Evolutionary conservation across 2,113 vertebrate genomes (phyloP).

Genomic region (Notarius quadriscutis): DNA sequence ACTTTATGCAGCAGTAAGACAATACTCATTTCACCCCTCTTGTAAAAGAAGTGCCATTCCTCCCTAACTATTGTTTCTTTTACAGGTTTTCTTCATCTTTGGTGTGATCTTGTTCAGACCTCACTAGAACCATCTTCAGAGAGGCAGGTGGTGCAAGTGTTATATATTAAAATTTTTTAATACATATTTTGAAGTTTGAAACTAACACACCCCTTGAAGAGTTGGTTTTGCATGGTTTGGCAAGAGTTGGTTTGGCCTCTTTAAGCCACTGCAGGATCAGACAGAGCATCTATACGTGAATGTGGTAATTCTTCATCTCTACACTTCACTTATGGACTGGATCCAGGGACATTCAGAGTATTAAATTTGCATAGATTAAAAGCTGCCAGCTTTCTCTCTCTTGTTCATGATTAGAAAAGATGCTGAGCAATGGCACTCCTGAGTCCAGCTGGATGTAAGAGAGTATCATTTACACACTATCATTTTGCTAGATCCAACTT

Average conservation of each 20-base stretch:
- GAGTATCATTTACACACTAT: slow-evolving; percentile 15
- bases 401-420: slow-evolving; percentile 20
- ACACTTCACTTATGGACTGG: slow-evolving; percentile 24
- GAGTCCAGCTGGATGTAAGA: background rate
- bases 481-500: background rate
- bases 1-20: slow-evolving; percentile 61
- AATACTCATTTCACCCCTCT: slow-evolving; percentile 39
- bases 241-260: slow-evolving; percentile 4
- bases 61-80: background rate
- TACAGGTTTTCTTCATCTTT: background rate
- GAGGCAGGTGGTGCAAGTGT: slow-evolving; percentile 35
- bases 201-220: background rate
- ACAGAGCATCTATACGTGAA: slow-evolving; percentile 26
- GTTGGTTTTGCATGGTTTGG: background rate
- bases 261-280: slow-evolving; percentile 21
- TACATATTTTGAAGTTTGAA: background rate
- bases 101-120: background rate
- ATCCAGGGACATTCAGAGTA: slow-evolving; percentile 27
- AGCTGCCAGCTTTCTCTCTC: slow-evolving; percentile 14
- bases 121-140: background rate
- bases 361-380: slow-evolving; percentile 38
- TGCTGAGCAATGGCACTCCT: background rate
- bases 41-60: background rate
- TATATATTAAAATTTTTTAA: background rate
- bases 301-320: slow-evolving; percentile 26